Percentiles rank a stretch among this genome's conserved stretches.
These are phyloP conservation scores for Portevinia maculata DNA, from an alignment of 2,888 invertebrate species.

Conservation along the genomic window DNA sequence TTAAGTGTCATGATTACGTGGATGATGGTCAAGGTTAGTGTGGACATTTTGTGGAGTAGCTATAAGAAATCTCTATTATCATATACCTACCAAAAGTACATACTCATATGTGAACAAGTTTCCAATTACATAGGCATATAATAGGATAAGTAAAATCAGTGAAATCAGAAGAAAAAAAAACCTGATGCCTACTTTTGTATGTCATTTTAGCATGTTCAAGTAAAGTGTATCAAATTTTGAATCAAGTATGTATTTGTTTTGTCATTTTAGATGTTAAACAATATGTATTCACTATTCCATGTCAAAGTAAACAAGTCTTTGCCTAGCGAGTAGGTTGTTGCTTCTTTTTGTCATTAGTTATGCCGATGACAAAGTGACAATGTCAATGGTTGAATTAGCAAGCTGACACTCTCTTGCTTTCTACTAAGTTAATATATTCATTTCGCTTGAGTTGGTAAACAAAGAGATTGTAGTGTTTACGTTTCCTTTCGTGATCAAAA, in stretches of 20 bases:
- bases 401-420: background rate
- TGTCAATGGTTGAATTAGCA: conserved; percentile 1
- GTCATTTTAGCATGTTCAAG: background rate
- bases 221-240: background rate
- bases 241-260: background rate
- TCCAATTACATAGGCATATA: too few species aligned
- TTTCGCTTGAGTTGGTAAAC: background rate
- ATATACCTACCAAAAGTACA: too few species aligned
- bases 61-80: too few species aligned
- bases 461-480: background rate
- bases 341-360: conserved; percentile 11
- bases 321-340: background rate
- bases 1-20: background rate
- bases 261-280: background rate
- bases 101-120: too few species aligned
- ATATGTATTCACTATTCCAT: background rate
- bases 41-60: too few species aligned
- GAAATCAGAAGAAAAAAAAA: too few species aligned
- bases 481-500: background rate
- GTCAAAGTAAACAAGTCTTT: background rate
- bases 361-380: background rate
- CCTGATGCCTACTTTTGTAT: too few species aligned
- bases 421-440: background rate
- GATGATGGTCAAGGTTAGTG: conserved; percentile 26
- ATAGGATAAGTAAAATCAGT: too few species aligned